Percentiles rank a stretch among this genome's conserved stretches.
These are phyloP conservation scores for Crematogaster levior DNA, from an alignment of 2,888 invertebrate species.

Conservation along the genomic window DNA sequence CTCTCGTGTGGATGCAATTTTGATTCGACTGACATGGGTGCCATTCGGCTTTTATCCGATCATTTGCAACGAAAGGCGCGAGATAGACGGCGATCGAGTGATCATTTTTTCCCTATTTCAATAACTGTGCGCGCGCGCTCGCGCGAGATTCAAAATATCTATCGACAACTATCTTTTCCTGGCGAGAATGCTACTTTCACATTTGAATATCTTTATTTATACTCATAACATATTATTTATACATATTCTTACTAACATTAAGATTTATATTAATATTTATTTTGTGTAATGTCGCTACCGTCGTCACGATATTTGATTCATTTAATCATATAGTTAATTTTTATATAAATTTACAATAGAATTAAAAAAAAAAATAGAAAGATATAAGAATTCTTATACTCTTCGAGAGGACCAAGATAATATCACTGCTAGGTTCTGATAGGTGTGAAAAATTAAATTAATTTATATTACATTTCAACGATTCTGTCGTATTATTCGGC, in stretches of 20 bases:
- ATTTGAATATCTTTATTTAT: neutral
- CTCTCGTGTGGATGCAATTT: conserved; percentile 52
- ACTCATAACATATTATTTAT: no score
- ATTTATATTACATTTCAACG: conserved; percentile 13
- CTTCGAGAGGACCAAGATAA: neutral
- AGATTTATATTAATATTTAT: neutral
- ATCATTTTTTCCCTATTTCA: neutral
- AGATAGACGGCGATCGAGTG: neutral
- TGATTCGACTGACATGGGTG: conserved; percentile 42
- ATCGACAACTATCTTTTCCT: neutral
- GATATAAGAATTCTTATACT: neutral
- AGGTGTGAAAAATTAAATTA: conserved; percentile 25
- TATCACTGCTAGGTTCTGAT: neutral
- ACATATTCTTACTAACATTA: neutral
- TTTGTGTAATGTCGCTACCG: neutral
- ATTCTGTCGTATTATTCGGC: neutral
- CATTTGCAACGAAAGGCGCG: conserved; percentile 33
- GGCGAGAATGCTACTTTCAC: conserved; percentile 9
- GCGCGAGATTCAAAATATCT: conserved; percentile 6
- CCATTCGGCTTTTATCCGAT: conserved; percentile 50
- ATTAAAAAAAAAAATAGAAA: neutral
- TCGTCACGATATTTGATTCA: neutral
- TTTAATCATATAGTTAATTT: neutral
- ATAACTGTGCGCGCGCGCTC: neutral
- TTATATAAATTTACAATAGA: neutral